A percentile compares a stretch with the other conserved stretches of the same genome.
phyloP scores from a whole-genome alignment of 2,113 vertebrate species.

The Heterotilapia buettikoferi region DNA sequence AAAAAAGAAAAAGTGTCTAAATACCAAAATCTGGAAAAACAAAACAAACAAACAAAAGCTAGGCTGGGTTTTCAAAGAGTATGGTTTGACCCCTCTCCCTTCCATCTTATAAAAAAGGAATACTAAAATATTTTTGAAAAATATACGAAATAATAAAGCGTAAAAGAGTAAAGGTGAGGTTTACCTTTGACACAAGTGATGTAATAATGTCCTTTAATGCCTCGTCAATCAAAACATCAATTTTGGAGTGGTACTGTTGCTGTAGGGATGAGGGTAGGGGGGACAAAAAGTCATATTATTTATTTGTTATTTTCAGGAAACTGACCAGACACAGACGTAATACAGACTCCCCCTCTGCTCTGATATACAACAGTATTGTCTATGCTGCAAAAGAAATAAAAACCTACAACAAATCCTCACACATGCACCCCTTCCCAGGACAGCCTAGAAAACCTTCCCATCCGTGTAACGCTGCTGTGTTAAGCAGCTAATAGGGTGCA shows the following conservation, averaged over 20 bases:
- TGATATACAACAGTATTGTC: neutral
- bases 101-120: neutral
- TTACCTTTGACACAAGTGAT: slow-evolving; percentile 91
- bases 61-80: neutral
- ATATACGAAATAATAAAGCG: neutral
- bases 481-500: slow-evolving; percentile 96
- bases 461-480: slow-evolving; percentile 82
- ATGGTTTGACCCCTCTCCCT: neutral
- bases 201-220: slow-evolving; percentile 90
- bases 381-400: slow-evolving; percentile 10
- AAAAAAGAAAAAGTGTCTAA: neutral
- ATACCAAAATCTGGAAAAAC: neutral
- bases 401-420: neutral
- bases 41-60: neutral
- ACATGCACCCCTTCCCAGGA: neutral
- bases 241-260: slow-evolving; percentile 98
- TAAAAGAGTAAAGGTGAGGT: neutral
- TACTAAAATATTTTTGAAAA: neutral
- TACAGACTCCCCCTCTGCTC: neutral
- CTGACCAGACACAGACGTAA: neutral
- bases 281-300: neutral
- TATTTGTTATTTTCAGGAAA: slow-evolving; percentile 9
- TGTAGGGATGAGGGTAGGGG: slow-evolving; percentile 40
- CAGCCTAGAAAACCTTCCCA: slow-evolving; percentile 77
- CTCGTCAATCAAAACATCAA: slow-evolving; percentile 93